Base-by-base conservation (phyloP, 2,113 vertebrate genomes). In the Charadrius vociferus region DNA sequence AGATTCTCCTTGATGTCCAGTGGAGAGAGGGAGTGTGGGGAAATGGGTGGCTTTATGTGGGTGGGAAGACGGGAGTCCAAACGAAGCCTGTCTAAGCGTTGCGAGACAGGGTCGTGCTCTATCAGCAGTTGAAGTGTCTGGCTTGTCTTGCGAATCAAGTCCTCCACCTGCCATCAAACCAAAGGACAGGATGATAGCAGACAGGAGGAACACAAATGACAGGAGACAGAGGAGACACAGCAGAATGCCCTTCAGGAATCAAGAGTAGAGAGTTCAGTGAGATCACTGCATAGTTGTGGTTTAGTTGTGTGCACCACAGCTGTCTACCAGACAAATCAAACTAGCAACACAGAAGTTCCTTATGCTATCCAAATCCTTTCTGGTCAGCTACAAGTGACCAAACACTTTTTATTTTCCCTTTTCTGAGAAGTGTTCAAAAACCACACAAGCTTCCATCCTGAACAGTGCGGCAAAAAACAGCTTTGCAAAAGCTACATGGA, bases 41-140 rank as follows among this genome's bases (percentile, higher is more conserved):
- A 98, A 3, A 98, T 97, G 52, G 99, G 98, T 7, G 98, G 88
- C 49, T 99, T 98, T 73, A 99, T 97, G 72, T 98, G 98, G 34
- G 98, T 97, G 27, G 99, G 98, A 9, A 98, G 98, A 1, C 97
- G 98, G 13, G 99, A 98, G 56, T 99, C 99, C 91, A 99, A 97
- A 37, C 98, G 98, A 11, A 99, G 98, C 43, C 98, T 97, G 96
- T 99, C 99, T 75, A 99, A 94, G 75, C 98, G 98, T 97, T 99
- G 99, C 10, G 99, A 98, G 94, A 99, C 99, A 0, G 99, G 99
- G 95, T 99, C 99, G 0, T 99, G 99, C 94, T 99, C 99, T 13
- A 99, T 99, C 41, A 99, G 98, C 95, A 99, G 98, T 98, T 99
- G 99, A 63, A 99, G 98, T 0, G 99, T 99, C 96, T 99, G 99